Conservation (phyloP, 2,888 invertebrate species). For the Theretra japonica region DNA sequence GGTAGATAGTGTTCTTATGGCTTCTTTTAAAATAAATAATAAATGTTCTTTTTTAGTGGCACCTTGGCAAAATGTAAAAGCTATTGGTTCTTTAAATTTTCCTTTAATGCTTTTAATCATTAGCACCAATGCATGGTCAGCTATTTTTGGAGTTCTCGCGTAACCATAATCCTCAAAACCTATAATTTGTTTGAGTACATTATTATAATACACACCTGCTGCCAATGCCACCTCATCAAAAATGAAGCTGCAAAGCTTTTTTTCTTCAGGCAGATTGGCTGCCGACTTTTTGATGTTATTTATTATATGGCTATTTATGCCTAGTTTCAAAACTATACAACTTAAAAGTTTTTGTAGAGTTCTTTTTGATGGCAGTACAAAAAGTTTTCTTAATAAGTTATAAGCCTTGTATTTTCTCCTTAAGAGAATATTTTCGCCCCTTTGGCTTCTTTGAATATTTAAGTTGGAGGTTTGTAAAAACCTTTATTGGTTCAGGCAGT, state of each 20-base stretch:
- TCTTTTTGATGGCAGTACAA: slow-evolving; percentile 36
- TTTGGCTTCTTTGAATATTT: neutral
- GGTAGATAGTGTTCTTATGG: neutral
- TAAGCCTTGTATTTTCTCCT: slow-evolving; percentile 4
- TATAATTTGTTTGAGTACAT: neutral
- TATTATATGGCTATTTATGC: neutral
- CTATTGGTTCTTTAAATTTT: slow-evolving; percentile 2
- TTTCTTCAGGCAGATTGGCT: neutral
- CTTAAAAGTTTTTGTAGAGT: slow-evolving; percentile 1
- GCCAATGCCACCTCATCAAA: slow-evolving; percentile 9
- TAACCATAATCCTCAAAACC: neutral
- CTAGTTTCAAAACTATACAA: neutral
- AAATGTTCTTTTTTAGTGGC: neutral
- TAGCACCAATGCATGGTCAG: slow-evolving; percentile 1
- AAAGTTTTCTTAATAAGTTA: slow-evolving; percentile 35
- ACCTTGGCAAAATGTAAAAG: neutral
- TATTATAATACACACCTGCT: neutral
- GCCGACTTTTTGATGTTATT: neutral
- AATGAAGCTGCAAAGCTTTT: slow-evolving; percentile 11
- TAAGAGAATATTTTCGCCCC: neutral
- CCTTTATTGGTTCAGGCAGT: slow-evolving; percentile 25
- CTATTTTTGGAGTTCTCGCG: neutral
- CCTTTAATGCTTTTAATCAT: neutral
- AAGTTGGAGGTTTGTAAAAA: slow-evolving; percentile 34
- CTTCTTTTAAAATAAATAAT: neutral